phyloP scores from a whole-genome alignment of 2,888 invertebrate genomes.

The Zele albiditarsus region DNA sequence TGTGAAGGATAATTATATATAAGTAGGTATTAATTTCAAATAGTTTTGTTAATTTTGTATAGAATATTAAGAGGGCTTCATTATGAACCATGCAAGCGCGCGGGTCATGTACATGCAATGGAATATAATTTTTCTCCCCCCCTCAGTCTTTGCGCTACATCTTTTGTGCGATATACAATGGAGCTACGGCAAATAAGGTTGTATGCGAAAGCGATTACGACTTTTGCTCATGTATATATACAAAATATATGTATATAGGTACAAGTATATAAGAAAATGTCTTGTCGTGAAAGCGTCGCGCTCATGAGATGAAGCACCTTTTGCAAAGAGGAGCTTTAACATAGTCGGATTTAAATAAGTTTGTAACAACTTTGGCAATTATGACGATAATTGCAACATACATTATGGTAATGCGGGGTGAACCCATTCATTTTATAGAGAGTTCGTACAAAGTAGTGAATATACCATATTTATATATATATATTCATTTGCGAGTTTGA shows the following conservation, averaged over 20 bases:
- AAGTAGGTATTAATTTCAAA: too few species aligned
- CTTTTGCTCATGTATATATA: slow-evolving; percentile 7
- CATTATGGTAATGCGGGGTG: slow-evolving; percentile 66
- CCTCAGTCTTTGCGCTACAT: slow-evolving; percentile 26
- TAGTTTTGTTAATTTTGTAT: too few species aligned
- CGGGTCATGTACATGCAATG: neutral
- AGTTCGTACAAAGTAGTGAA: slow-evolving; percentile 48
- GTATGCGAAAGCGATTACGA: slow-evolving; percentile 36
- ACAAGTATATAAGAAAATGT: slow-evolving; percentile 20
- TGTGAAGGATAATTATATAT: too few species aligned
- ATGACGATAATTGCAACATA: slow-evolving; percentile 68
- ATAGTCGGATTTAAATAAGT: slow-evolving; percentile 61
- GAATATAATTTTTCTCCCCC: slow-evolving; percentile 47
- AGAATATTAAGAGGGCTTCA: too few species aligned
- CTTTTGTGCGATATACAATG: neutral
- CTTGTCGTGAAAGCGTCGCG: slow-evolving; percentile 26
- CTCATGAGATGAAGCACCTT: slow-evolving; percentile 22
- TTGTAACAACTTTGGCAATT: slow-evolving; percentile 68
- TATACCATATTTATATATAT: neutral
- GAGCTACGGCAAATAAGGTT: slow-evolving; percentile 10
- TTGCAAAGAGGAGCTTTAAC: slow-evolving; percentile 28
- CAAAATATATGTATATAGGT: neutral
- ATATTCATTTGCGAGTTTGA: slow-evolving; percentile 23
- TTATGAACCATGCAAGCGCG: neutral
- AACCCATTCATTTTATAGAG: slow-evolving; percentile 58